Evolutionary conservation across 2,797 vertebrate species (phyloP).

Genomic region (Parambassis ranga): DNA sequence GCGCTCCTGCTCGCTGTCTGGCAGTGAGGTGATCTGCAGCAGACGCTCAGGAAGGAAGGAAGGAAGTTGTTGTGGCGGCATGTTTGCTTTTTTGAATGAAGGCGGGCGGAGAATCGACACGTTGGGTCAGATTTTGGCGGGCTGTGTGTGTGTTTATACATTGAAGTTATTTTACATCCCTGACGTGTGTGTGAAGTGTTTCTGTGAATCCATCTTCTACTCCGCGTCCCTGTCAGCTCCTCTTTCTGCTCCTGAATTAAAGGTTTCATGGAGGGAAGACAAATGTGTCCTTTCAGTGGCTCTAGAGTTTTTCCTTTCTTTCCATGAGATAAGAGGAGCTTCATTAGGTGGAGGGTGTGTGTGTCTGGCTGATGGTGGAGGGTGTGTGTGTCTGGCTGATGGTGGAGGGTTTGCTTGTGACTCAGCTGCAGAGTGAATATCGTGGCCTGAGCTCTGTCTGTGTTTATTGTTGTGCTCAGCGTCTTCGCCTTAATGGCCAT

Average conservation of each 20-base stretch:
- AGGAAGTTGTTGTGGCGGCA: conserved; percentile 26
- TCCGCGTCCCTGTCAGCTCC: neutral
- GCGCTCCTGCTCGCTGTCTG: conserved; percentile 6
- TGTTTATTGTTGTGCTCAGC: conserved; percentile 11
- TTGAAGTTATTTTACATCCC: conserved; percentile 56
- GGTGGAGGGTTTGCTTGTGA: no score
- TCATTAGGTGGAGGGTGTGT: no score
- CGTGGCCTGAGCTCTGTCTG: neutral
- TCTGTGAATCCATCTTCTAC: conserved; percentile 32
- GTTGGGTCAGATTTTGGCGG: conserved; percentile 47
- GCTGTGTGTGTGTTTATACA: conserved; percentile 25
- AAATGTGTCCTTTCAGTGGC: conserved; percentile 30
- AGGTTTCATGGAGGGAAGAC: conserved; percentile 24
- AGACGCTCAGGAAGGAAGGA: conserved; percentile 33
- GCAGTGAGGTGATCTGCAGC: conserved; percentile 18
- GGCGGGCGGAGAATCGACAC: conserved; percentile 11
- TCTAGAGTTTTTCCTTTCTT: conserved; percentile 11
- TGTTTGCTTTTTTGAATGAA: conserved; percentile 48
- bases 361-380: no score
- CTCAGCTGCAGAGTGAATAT: neutral
- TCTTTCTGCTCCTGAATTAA: conserved; percentile 14
- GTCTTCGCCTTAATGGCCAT: conserved; percentile 1
- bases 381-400: no score
- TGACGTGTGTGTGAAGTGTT: conserved; percentile 2
- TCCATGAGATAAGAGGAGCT: conserved; percentile 24